phyloP scores from a whole-genome alignment of 2,113 vertebrate species.

The Calyptomena viridis region DNA sequence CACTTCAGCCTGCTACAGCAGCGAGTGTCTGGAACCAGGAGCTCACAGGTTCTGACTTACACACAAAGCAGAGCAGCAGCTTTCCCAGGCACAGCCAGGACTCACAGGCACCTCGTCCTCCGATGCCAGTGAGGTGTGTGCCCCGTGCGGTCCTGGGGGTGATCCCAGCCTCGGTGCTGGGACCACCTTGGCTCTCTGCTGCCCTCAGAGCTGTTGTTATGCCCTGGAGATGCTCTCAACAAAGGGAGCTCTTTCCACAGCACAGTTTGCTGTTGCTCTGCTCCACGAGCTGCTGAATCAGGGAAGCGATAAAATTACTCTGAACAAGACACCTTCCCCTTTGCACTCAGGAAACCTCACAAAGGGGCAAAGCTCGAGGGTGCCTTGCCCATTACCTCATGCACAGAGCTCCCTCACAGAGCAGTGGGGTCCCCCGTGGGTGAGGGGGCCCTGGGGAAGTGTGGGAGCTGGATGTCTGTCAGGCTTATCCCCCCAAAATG shows the following conservation, averaged over 20 bases:
- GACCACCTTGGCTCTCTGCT: not conserved
- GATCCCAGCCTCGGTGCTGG: slow-evolving; percentile 3
- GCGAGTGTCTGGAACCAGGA: not conserved
- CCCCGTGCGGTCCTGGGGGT: rapidly evolving
- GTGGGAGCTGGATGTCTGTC: rapidly evolving
- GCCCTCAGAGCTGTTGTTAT: not conserved
- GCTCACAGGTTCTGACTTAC: slow-evolving; percentile 7
- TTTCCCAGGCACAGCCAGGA: not conserved
- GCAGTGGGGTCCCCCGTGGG: rapidly evolving
- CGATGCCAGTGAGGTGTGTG: not conserved
- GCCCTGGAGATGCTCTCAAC: not conserved
- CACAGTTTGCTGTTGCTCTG: rapidly evolving
- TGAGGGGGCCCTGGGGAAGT: not conserved
- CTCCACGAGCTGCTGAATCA: not conserved
- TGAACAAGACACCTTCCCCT: not conserved
- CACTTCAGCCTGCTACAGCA: not conserved
- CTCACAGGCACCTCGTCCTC: not conserved
- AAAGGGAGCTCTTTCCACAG: not conserved
- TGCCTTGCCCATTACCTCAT: rapidly evolving
- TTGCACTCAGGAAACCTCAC: not conserved
- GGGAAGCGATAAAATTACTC: not conserved
- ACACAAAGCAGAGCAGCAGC: not conserved
- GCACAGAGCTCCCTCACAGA: rapidly evolving
- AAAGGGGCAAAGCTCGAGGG: no score
- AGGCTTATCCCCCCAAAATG: rapidly evolving